Percentiles rank a stretch among this genome's conserved stretches.
These are phyloP conservation scores for Napeogenes inachia DNA, from an alignment of 2,888 invertebrate species.

Conservation along the genomic window DNA sequence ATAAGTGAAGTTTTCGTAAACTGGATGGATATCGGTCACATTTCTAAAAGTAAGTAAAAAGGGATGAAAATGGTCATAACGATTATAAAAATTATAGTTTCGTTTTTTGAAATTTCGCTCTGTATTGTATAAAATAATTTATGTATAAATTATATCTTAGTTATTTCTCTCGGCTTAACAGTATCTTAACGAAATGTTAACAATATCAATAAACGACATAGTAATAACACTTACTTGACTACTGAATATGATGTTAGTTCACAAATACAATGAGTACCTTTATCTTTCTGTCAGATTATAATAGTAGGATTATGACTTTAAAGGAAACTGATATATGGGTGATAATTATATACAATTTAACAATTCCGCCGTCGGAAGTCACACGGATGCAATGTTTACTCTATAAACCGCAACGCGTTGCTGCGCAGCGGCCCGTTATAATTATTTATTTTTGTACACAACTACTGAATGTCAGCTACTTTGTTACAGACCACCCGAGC, in stretches of 20 bases:
- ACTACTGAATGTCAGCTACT: conserved; percentile 32
- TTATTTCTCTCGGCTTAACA: too few relatives aligned
- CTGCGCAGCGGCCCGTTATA: conserved; percentile 56
- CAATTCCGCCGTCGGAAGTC: conserved; percentile 53
- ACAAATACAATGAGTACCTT: not conserved
- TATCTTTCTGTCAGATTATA: not conserved
- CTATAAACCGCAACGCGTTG: conserved; percentile 59
- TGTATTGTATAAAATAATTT: too few relatives aligned
- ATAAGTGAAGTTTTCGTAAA: too few relatives aligned
- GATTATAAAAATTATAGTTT: too few relatives aligned
- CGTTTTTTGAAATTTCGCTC: too few relatives aligned
- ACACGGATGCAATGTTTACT: conserved; percentile 69
- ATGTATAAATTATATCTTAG: too few relatives aligned
- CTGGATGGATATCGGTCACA: too few relatives aligned
- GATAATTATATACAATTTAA: conserved; percentile 7
- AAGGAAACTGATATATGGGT: conserved; percentile 10
- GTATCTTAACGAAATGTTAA: too few relatives aligned
- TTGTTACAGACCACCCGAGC: conserved; percentile 62
- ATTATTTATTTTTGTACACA: conserved; percentile 68
- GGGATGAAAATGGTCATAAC: too few relatives aligned
- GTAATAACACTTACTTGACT: too few relatives aligned
- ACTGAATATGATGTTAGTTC: not conserved
- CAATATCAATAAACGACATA: too few relatives aligned
- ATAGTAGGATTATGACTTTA: conserved; percentile 12
- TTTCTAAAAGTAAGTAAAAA: too few relatives aligned